These are phyloP conservation scores for Falcaria lacertinaria DNA, from an alignment of 2,888 invertebrate genomes.

Conservation along the genomic window DNA sequence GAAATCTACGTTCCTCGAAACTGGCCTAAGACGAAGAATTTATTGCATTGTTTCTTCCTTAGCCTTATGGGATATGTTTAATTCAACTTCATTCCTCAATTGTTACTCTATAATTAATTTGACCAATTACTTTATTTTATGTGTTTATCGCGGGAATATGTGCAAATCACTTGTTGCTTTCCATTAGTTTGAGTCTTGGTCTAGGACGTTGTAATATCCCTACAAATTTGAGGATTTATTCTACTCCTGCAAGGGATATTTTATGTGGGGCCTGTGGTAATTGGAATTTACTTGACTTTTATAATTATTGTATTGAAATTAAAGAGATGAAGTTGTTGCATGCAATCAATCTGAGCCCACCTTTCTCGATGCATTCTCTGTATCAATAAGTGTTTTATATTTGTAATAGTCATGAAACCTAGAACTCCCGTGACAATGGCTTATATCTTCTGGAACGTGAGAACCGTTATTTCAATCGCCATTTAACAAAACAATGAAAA, in stretches of 20 bases:
- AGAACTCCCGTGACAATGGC: conserved; percentile 29
- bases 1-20: too few species aligned
- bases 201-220: neutral
- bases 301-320: too few species aligned
- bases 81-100: too few species aligned
- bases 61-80: too few species aligned
- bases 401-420: neutral
- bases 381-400: neutral
- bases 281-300: too few species aligned
- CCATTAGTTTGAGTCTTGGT: neutral
- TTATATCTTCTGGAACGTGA: conserved; percentile 57
- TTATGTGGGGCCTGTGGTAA: too few species aligned
- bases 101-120: too few species aligned
- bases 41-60: too few species aligned
- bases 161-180: neutral
- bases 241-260: neutral
- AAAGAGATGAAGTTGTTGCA: too few species aligned
- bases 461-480: conserved; percentile 51
- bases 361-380: neutral
- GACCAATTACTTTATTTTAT: too few species aligned
- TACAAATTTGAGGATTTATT: neutral
- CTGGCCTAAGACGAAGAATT: too few species aligned
- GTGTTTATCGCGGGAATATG: too few species aligned
- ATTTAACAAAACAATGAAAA: conserved; percentile 51
- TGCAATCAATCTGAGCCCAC: neutral